Base-by-base conservation (phyloP, 1,140 invertebrate species). In the Eurosta solidaginis region DNA sequence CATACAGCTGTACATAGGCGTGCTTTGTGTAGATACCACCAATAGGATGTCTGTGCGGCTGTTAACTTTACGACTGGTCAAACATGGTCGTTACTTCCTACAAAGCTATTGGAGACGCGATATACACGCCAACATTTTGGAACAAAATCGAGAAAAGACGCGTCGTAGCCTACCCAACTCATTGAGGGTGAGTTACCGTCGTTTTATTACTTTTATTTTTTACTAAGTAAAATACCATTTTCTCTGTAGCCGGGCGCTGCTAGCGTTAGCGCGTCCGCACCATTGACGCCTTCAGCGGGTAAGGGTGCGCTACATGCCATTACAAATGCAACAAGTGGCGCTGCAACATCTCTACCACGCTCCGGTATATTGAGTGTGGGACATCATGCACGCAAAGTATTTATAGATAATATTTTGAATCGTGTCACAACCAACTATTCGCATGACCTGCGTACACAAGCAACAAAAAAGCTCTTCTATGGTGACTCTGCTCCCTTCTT, bases 401-500 rank as follows among this genome's bases (percentile, higher is more conserved):
- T 94, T 54, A 90, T 94, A 40, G 91, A 93, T 81, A 93, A 92
- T 86, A 90, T 94, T 36, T 86, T 94, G 4, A 92, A 91, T 80
- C 88, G 92, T 77, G 92, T 93, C 1, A 93, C 92, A 7, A 92
- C 91, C 80, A 91, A 89, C 63, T 86, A 92, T 9, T 91, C 92
- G 1, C 89, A 90, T 27, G 91, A 93, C 78, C 85, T 94, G 54
- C 87, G 92, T 77, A 89, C 90, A 80, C 88, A 90, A 59, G 91
- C 93, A 2, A 90, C 92, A 0, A 91, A 89, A 80, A 88, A 89
- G 80, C 88, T 93, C 1, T 89, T 94, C 14, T 93, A 90, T 85
- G 93, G 93, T 0, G 92, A 94, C 84, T 92, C 93, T 0, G 90
- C 90, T 7, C 93, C 93, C 1, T 93, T 94, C 80, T 93, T 95